Base-by-base conservation (phyloP, 2,113 vertebrate species). In the Oxyura jamaicensis region DNA sequence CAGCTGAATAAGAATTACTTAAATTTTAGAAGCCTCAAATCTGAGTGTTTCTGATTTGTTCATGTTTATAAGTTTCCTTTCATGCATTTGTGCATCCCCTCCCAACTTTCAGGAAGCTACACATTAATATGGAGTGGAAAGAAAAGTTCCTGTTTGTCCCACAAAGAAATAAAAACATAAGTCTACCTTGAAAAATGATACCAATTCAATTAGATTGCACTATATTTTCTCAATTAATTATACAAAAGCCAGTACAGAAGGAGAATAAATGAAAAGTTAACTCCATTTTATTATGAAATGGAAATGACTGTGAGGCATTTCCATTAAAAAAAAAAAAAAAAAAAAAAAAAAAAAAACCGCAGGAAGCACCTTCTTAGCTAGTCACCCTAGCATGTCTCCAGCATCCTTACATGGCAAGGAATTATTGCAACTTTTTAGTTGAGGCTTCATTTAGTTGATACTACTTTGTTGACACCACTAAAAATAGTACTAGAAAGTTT, bases 1-100 rank as follows among this genome's bases (percentile, higher is more conserved):
- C 58, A 95, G 35, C 35, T 91, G 75, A 76, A 74, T 78, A 86
- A 31, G 19, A 25, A 73, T 90, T 92, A 88, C 87, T 94, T 90
- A 87, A 62, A 95, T 90, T 76, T 46, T 42, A 71, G n/a, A 56
- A 8, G 18, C n/a, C 55, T 80, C 11, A 31, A 56, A 77, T 83
- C 25, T 29, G 65, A 93, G 21, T 13, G 41, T 77, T 91, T 93
- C 50, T 83, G 44, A 80, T 85, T 83, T 91, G 58, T 74, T 94
- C 58, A 50, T 73, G 67, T 14, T 87, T 62, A 65, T 75, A 71
- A 82, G 63, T 80, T 92, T 80, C 8, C n/a, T 77, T 92, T 71
- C 8, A 44, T 63, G 50, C 72, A 71, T 63, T 22, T 46, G 10
- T 86, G 14, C 41, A 62, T 35, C n/a, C 29, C 21, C n/a, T 71